These are phyloP conservation scores for Schizotus pectinicornis DNA, from an alignment of 2,888 invertebrate species.

Conservation along the genomic window DNA sequence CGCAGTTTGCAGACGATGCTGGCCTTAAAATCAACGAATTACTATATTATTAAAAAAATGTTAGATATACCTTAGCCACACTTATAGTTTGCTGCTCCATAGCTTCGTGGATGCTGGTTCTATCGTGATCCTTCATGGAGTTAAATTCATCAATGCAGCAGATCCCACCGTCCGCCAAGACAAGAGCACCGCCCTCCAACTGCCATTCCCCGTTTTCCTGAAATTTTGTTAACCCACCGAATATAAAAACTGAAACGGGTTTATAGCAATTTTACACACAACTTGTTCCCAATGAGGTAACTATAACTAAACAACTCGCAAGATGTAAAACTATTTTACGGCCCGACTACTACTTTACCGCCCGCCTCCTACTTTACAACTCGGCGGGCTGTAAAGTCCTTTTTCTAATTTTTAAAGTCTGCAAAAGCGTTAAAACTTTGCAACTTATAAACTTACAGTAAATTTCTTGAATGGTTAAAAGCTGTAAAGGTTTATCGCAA, in stretches of 20 bases:
- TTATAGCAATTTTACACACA: no score
- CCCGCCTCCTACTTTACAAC: no score
- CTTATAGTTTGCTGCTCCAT: slow-evolving; percentile 96
- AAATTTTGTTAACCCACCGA: slow-evolving; percentile 9
- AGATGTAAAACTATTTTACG: no score
- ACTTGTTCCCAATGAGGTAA: no score
- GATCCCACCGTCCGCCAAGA: slow-evolving; percentile 86
- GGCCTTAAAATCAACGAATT: slow-evolving; percentile 64
- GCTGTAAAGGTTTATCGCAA: no score
- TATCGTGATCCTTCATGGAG: slow-evolving; percentile 81
- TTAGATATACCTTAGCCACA: slow-evolving; percentile 76
- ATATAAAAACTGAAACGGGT: background rate
- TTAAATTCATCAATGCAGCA: slow-evolving; percentile 93
- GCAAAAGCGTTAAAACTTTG: no score
- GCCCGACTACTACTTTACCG: no score
- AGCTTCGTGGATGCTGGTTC: slow-evolving; percentile 87
- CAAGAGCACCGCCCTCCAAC: slow-evolving; percentile 87
- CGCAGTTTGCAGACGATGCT: slow-evolving; percentile 87
- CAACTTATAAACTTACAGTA: no score
- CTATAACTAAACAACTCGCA: no score
- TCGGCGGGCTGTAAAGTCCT: no score
- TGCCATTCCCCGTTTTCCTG: slow-evolving; percentile 91
- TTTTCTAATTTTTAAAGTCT: no score
- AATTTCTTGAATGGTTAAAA: no score
- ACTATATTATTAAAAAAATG: background rate